phyloP scores from a whole-genome alignment of 1,140 invertebrate species.

The Caenorhabditis brenneri region DNA sequence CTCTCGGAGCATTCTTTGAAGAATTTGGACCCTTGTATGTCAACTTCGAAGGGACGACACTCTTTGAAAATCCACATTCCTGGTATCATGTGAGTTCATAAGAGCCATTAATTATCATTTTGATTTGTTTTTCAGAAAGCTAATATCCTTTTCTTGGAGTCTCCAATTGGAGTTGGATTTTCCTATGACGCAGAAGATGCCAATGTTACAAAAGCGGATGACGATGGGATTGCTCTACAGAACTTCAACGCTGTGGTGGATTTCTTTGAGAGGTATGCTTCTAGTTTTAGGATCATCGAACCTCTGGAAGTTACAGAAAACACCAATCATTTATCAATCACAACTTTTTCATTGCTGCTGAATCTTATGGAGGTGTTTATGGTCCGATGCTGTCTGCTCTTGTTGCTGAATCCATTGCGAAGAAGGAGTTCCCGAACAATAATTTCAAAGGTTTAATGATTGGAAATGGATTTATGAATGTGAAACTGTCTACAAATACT shows the following conservation, averaged over 20 bases:
- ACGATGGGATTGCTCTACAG: slow-evolving; percentile 50
- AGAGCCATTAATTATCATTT: neutral
- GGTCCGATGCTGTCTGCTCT: slow-evolving; percentile 54
- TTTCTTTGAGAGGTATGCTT: slow-evolving; percentile 54
- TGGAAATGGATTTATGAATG: slow-evolving; percentile 58
- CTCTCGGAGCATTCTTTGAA: slow-evolving; percentile 73
- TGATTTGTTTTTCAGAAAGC: slow-evolving; percentile 40
- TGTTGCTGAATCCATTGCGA: slow-evolving; percentile 55
- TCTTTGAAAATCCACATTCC: slow-evolving; percentile 72
- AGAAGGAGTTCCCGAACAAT: slow-evolving; percentile 49
- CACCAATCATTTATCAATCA: slow-evolving; percentile 47
- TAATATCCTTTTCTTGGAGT: slow-evolving; percentile 60
- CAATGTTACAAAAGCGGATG: slow-evolving; percentile 30
- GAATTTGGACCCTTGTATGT: slow-evolving; percentile 74
- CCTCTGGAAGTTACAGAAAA: slow-evolving; percentile 14
- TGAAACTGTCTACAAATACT: slow-evolving; percentile 45
- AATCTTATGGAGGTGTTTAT: slow-evolving; percentile 58
- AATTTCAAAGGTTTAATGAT: slow-evolving; percentile 55
- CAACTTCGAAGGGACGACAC: slow-evolving; percentile 66
- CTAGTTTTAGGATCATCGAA: neutral
- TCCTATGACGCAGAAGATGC: slow-evolving; percentile 51
- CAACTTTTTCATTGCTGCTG: slow-evolving; percentile 55
- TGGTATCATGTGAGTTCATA: slow-evolving; percentile 72
- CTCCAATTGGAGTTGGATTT: slow-evolving; percentile 63
- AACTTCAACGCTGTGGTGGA: slow-evolving; percentile 54